phyloP scores from a whole-genome alignment of 1,140 invertebrate species.

The Tribolium castaneum region DNA sequence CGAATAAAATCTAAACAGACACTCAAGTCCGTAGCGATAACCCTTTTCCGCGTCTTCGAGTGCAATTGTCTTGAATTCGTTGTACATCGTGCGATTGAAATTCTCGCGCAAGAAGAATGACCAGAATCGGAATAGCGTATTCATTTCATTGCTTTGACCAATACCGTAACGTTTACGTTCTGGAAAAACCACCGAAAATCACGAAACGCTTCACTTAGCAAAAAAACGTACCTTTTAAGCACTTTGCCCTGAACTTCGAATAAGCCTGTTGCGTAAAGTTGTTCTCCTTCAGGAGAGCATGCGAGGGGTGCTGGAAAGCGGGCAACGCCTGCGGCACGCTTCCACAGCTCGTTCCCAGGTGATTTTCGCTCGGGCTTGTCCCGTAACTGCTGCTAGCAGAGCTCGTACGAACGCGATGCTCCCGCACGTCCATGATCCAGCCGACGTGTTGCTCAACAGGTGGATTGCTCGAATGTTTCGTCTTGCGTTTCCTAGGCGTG shows the following conservation, averaged over 20 bases:
- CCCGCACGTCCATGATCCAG: constrained; percentile 93
- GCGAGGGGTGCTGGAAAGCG: constrained; percentile 95
- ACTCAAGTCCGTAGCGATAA: constrained; percentile 93
- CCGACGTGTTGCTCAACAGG: constrained; percentile 96
- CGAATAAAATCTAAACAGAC: constrained; percentile 98
- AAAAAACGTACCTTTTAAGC: constrained; percentile 82
- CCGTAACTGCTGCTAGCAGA: constrained; percentile 77
- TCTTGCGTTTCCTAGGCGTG: constrained; percentile 88
- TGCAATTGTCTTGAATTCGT: constrained; percentile 91
- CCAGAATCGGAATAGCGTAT: constrained; percentile 98
- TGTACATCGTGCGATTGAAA: constrained; percentile 98
- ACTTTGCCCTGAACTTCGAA: constrained; percentile 93
- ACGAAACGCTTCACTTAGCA: too few species aligned
- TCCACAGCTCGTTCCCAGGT: constrained; percentile 77
- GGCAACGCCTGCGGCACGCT: constrained; percentile 86
- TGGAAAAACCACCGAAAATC: constrained; percentile 62
- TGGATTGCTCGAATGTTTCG: constrained; percentile 90
- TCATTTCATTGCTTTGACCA: constrained; percentile 96
- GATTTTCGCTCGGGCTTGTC: constrained; percentile 76
- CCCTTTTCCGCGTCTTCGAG: constrained; percentile 92
- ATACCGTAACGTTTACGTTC: constrained; percentile 91
- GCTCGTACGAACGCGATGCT: constrained; percentile 81
- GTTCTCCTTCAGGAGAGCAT: constrained; percentile 95
- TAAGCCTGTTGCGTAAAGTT: constrained; percentile 98
- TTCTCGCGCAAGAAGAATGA: constrained; percentile 99